Percentiles rank a stretch among this genome's conserved stretches.
Conservation (phyloP, 2,797 vertebrate species). For the Acrossocheilus wenchowensis region DNA sequence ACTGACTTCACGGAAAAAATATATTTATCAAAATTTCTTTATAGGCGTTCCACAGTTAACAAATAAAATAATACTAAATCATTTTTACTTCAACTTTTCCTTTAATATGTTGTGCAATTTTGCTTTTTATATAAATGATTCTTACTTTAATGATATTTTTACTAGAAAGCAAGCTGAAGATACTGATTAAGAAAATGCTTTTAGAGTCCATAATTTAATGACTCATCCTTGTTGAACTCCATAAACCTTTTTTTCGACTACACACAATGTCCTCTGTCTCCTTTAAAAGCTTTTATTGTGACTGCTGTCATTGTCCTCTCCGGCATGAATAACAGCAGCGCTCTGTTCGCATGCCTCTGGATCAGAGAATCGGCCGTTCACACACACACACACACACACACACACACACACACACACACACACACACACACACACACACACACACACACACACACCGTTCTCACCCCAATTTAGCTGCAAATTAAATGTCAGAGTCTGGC, state of each 20-base stretch:
- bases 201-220: conserved; percentile 3
- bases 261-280: conserved; percentile 32
- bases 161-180: background rate
- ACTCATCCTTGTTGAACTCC: conserved; percentile 6
- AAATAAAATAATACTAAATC: background rate
- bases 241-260: background rate
- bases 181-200: background rate
- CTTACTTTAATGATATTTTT: background rate
- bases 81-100: background rate
- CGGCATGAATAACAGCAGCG: conserved; percentile 4
- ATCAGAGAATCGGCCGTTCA: conserved; percentile 25
- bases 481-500: conserved; percentile 74
- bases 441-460: conserved; percentile 48
- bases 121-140: background rate
- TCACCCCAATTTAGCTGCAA: conserved; percentile 76
- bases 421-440: too few relatives aligned
- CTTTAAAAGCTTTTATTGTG: conserved; percentile 44
- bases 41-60: background rate
- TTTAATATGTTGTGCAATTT: background rate
- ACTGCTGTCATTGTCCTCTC: conserved; percentile 30
- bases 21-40: background rate
- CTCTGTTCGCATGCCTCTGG: background rate
- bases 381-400: conserved; percentile 17
- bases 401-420: too few relatives aligned
- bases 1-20: background rate